A percentile compares a stretch with the other conserved stretches of the same genome.
Conservation (phyloP, 2,113 vertebrate species). For the Planiliza haematocheilus region DNA sequence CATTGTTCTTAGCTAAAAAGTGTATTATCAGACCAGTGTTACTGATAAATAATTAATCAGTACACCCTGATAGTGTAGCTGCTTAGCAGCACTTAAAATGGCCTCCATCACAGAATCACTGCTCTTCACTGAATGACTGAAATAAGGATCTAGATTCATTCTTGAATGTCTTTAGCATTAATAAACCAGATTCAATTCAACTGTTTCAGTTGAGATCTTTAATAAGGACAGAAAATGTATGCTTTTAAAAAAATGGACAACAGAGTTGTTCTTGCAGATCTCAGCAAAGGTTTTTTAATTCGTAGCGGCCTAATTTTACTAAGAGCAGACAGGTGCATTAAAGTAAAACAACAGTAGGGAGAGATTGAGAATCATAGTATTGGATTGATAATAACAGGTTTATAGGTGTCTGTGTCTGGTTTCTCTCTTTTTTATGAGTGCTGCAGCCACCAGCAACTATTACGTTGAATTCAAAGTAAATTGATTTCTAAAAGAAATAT, state of each 20-base stretch:
- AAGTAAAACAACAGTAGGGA: conserved; percentile 15
- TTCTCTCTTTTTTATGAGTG: neutral
- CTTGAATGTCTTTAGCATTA: neutral
- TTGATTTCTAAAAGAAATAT: neutral
- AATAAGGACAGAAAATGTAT: too few species aligned
- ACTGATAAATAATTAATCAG: conserved; percentile 66
- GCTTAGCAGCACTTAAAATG: conserved; percentile 68
- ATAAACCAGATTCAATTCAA: neutral
- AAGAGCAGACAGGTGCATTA: neutral
- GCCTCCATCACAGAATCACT: conserved; percentile 37
- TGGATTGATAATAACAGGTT: conserved; percentile 12
- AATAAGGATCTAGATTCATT: neutral
- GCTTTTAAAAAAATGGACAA: too few species aligned
- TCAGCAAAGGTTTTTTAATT: neutral
- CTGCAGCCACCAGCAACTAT: neutral
- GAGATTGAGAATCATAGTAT: neutral
- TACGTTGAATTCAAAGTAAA: neutral
- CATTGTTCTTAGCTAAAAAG: conserved; percentile 44
- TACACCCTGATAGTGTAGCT: conserved; percentile 41
- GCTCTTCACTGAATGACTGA: conserved; percentile 10
- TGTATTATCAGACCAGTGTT: conserved; percentile 58
- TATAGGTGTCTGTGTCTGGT: conserved; percentile 3
- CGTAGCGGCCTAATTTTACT: conserved; percentile 9
- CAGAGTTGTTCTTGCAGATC: neutral
- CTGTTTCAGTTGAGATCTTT: too few species aligned